These are phyloP conservation scores for Axis porcinus DNA, from an alignment of 2,113 vertebrate genomes.

Conservation along the genomic window DNA sequence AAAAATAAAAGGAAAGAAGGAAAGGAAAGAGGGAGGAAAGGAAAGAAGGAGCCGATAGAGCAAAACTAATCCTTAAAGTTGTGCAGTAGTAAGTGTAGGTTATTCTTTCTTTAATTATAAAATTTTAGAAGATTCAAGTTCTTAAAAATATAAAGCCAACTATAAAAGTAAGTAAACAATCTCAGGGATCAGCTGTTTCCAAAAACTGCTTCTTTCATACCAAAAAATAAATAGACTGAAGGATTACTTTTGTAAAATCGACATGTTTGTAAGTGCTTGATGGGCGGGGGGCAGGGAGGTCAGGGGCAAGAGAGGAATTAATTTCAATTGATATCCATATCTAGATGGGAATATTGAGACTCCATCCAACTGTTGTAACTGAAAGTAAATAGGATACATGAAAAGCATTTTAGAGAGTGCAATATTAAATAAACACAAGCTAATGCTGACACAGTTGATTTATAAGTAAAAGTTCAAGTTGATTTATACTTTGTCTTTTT, in stretches of 20 bases:
- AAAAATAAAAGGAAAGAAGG: neutral
- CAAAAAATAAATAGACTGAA: neutral
- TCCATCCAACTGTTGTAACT: neutral
- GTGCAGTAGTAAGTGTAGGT: neutral
- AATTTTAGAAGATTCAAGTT: neutral
- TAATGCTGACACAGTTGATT: neutral
- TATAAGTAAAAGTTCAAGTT: neutral
- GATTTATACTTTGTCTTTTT: neutral
- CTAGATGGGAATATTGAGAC: neutral
- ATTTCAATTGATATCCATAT: neutral
- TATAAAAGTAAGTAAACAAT: neutral
- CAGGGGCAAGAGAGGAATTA: neutral
- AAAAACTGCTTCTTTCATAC: neutral
- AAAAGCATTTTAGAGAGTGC: neutral
- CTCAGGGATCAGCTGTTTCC: neutral
- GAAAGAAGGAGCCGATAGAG: neutral
- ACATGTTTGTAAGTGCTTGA: conserved; percentile 1
- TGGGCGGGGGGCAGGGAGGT: fast-evolving
- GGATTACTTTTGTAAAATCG: neutral
- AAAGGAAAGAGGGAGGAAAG: neutral
- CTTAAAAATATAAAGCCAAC: neutral
- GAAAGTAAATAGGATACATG: neutral
- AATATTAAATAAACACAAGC: neutral
- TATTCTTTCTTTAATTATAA: neutral
- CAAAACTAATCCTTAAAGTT: neutral